Evolutionary conservation across 2,113 vertebrate genomes (phyloP), one percentile per base, ranked within the genome.

Genomic region (Brienomyrus brachyistius): DNA sequence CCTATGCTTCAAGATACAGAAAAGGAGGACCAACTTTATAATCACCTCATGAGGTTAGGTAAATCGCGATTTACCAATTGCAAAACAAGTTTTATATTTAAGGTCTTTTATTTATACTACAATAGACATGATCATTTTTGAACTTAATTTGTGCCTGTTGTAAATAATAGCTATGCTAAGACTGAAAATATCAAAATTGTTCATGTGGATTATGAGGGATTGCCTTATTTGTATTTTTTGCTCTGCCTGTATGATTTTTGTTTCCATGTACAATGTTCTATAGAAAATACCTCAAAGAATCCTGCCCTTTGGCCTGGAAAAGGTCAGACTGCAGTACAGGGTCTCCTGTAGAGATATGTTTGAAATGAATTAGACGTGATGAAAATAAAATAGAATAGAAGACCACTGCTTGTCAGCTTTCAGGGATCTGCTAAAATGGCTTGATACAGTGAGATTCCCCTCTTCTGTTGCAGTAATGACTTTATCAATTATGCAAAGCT

Each of bases 401-500:
- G 95, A 97, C 96, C 96, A 95, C 96, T 96, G 97, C 96, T 96
- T 96, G 97, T 97, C 95, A 97, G 95, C 97, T 97, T 98, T 97
- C 96, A 97, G 97, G 97, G 97, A 96, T 96, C 95, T 97, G 94
- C 96, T 95, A 95, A 97, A 97, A 97, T 96, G 97, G 95, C 96
- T 96, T 94, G 95, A 97, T 95, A 96, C 97, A 97, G 95, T 97
- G 97, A 97, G 96, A 95, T 95, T 95, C 86, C 40, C 62, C 91
- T 89, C 90, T 91, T 87, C 90, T 92, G 95, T 95, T 95, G 95
- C 27, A 87, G 27, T 95, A 95, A 95, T 96, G 95, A 97, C 96
- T 97, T 97, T 96, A 96, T 97, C 96, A 93, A 94, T 97, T 95
- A 96, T 95, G 93, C 94, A 95, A 96, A 94, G 94, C 91, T 92